A percentile compares a stretch with the other conserved stretches of the same genome.
These are phyloP conservation scores for Andrena haemorrhoa DNA, from an alignment of 2,888 invertebrate species.

Conservation along the genomic window DNA sequence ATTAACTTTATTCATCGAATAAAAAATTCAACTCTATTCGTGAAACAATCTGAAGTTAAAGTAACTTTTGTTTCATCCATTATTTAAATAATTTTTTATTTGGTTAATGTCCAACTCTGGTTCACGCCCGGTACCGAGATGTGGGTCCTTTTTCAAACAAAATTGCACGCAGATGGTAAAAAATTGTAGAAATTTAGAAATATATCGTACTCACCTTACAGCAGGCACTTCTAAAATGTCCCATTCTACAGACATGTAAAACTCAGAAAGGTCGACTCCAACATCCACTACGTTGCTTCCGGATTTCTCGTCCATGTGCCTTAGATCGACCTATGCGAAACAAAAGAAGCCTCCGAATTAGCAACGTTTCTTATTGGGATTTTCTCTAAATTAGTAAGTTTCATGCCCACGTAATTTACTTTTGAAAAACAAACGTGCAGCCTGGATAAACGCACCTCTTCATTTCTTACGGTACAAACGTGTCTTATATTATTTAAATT, in stretches of 20 bases:
- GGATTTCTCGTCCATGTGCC: slow-evolving; percentile 96
- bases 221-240: slow-evolving; percentile 98
- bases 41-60: too few species aligned
- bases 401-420: slow-evolving; percentile 72
- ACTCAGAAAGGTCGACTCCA: slow-evolving; percentile 98
- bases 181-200: background rate
- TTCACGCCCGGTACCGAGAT: too few species aligned
- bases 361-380: slow-evolving; percentile 2
- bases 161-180: too few species aligned
- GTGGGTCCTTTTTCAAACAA: too few species aligned
- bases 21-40: too few species aligned
- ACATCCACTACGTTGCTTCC: slow-evolving; percentile 96
- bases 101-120: too few species aligned
- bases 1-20: too few species aligned
- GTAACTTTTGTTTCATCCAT: too few species aligned
- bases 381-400: slow-evolving; percentile 58
- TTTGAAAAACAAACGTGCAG: slow-evolving; percentile 63
- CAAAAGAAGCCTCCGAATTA: slow-evolving; percentile 56
- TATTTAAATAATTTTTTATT: too few species aligned
- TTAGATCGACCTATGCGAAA: slow-evolving; percentile 92
- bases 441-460: slow-evolving; percentile 7
- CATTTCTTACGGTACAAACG: background rate
- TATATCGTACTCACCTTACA: slow-evolving; percentile 89
- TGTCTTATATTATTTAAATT: background rate
- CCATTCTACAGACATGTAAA: slow-evolving; percentile 99